Evolutionary conservation across 2,797 vertebrate species (phyloP).

Genomic region (Netta rufina): DNA sequence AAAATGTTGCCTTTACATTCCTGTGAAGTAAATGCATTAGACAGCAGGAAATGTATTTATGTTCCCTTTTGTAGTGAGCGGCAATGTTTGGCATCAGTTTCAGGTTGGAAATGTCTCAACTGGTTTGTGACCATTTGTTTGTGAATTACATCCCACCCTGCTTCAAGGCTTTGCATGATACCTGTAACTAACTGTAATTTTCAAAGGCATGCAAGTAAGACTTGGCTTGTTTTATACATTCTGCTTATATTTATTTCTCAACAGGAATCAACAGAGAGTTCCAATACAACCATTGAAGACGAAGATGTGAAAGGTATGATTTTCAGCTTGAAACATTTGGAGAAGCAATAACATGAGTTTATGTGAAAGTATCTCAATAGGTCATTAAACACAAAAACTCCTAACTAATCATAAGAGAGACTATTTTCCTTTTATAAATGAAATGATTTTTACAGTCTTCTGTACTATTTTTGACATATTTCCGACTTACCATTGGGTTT

Average conservation of each 20-base stretch:
- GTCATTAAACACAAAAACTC: background rate
- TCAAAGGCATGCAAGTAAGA: background rate
- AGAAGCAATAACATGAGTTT: background rate
- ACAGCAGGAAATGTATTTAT: constrained; percentile 8
- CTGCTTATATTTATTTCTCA: constrained; percentile 50
- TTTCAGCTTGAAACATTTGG: background rate
- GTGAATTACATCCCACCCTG: constrained; percentile 67
- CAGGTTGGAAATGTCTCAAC: constrained; percentile 40
- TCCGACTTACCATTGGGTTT: background rate
- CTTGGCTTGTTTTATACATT: background rate
- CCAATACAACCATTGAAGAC: constrained; percentile 97
- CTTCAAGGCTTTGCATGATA: constrained; percentile 77
- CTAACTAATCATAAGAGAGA: background rate
- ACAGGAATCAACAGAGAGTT: constrained; percentile 97
- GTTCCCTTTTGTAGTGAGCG: constrained; percentile 37
- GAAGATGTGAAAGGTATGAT: constrained; percentile 96
- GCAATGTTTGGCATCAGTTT: constrained; percentile 27
- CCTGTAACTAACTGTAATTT: constrained; percentile 30
- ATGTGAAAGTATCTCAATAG: background rate
- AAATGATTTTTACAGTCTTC: background rate
- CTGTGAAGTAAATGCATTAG: constrained; percentile 35
- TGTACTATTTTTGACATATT: background rate
- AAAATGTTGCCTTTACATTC: background rate
- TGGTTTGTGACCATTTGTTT: constrained; percentile 70
- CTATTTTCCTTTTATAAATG: background rate